Base-by-base conservation (phyloP, 2,797 vertebrate genomes). In the Silurus lanzhouensis region DNA sequence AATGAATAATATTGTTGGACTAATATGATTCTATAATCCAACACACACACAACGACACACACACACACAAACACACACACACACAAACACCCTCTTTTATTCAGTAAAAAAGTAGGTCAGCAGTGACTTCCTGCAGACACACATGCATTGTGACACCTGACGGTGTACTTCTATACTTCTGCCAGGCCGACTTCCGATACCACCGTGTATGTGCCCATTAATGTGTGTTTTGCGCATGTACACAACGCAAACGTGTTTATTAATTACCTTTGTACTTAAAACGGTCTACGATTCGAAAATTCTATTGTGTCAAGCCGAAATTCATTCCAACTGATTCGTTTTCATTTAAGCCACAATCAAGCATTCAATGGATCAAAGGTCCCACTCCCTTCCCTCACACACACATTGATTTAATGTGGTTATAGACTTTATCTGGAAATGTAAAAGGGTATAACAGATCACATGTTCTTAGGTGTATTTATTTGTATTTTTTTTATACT, bases 71-170 rank as follows among this genome's bases (percentile, higher is more conserved):
- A 63, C 60, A 38, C 7, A 31, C 25, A 15, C 25, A 66, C 63
- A 22, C 70, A 13, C 6, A 15, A 44, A 75, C 13, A 55, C 48
- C 25, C 48, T 58, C n/a, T 38, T 61, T 78, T 44, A 78, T 78
- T 78, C 31, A 61, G 27, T 61, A 44, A 44, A 66, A 92, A 95
- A 94, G 89, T 95, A 94, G 94, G 94, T 95, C 95, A 94, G 86
- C 92, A 92, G 90, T 91, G 91, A 94, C 94, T 95, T 95, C 94
- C 95, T 94, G 93, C 58, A 55, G 17, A 57, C 78, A 64, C 13
- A 55, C 72, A 31, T 19, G 22, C 31, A 82, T 19, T 8, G 71
- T 74, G 64, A 82, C 72, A 78, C 85, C 71, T 68, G 13, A 86
- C 61, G 79, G 22, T 71, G 68, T 77, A 22, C 48, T 52, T 52